phyloP scores from a whole-genome alignment of 2,113 vertebrate genomes.

The Apodemus sylvaticus region DNA sequence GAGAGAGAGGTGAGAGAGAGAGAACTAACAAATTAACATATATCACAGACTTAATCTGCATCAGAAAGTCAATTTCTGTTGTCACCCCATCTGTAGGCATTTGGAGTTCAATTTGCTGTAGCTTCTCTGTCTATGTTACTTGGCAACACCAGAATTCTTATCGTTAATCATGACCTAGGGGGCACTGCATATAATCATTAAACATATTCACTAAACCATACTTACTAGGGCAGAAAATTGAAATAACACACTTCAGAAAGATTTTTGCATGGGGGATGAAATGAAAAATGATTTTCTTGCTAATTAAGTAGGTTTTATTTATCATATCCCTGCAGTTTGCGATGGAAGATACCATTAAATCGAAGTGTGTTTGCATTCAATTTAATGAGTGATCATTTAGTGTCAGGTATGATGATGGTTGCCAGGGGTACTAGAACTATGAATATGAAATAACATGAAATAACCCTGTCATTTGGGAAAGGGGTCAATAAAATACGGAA shows the following conservation, averaged over 20 bases:
- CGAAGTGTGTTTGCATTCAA: constrained; percentile 16
- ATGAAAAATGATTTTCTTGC: constrained; percentile 59
- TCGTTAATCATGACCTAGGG: constrained; percentile 63
- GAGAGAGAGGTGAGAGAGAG: background rate
- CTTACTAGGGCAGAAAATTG: constrained; percentile 75
- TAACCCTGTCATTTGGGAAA: background rate
- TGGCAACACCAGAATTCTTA: constrained; percentile 60
- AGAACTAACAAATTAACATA: constrained; percentile 20
- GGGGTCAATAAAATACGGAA: background rate
- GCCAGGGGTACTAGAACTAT: background rate
- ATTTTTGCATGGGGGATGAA: constrained; percentile 31
- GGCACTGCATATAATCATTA: constrained; percentile 69
- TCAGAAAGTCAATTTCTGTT: constrained; percentile 46
- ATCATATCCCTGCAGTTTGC: constrained; percentile 2
- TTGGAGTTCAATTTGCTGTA: constrained; percentile 12
- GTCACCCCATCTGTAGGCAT: background rate
- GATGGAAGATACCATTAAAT: constrained; percentile 34
- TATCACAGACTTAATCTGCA: background rate
- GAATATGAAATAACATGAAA: background rate
- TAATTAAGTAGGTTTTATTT: constrained; percentile 34
- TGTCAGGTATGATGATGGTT: background rate
- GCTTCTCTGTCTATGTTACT: constrained; percentile 30
- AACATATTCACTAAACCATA: constrained; percentile 54
- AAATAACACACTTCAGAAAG: constrained; percentile 61
- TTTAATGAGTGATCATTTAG: constrained; percentile 21